phyloP scores from a whole-genome alignment of 2,888 invertebrate species.

The Hyposoter dolosus region DNA sequence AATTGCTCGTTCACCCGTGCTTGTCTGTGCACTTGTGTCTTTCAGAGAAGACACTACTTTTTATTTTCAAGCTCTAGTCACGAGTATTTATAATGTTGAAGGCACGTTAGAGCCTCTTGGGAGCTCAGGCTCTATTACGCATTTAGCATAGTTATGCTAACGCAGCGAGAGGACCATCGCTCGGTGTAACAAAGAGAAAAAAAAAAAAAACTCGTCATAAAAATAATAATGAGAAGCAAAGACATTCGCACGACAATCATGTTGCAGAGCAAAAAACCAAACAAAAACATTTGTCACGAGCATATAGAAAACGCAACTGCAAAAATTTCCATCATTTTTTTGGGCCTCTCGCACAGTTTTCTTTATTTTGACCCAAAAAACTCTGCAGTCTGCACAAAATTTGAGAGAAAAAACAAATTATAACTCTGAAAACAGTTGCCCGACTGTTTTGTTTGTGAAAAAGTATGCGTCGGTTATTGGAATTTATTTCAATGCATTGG shows the following conservation, averaged over 20 bases:
- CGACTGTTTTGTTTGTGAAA: no score
- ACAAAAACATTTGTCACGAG: not conserved
- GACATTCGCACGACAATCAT: not conserved
- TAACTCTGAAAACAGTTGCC: no score
- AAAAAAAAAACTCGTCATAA: not conserved
- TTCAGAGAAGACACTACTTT: slow-evolving; percentile 21
- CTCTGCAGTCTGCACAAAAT: not conserved
- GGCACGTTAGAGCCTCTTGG: slow-evolving; percentile 31
- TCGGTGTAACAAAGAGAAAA: slow-evolving; percentile 23
- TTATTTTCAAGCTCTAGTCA: slow-evolving; percentile 35
- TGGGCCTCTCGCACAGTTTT: not conserved
- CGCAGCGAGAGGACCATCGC: slow-evolving; percentile 1
- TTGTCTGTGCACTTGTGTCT: not conserved
- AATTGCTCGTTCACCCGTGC: not conserved
- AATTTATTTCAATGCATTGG: no score
- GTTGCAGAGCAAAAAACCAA: not conserved
- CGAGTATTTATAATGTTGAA: slow-evolving; percentile 65
- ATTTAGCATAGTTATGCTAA: slow-evolving; percentile 55
- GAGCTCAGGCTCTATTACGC: slow-evolving; percentile 41
- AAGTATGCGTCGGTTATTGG: not conserved
- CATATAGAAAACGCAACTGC: not conserved
- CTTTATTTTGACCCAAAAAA: not conserved
- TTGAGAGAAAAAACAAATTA: no score
- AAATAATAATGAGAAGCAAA: not conserved
- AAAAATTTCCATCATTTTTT: not conserved